Percentiles rank a stretch among this genome's conserved stretches.
phyloP scores from a whole-genome alignment of 2,797 vertebrate species.

The Gymnoscopelus braueri region DNA sequence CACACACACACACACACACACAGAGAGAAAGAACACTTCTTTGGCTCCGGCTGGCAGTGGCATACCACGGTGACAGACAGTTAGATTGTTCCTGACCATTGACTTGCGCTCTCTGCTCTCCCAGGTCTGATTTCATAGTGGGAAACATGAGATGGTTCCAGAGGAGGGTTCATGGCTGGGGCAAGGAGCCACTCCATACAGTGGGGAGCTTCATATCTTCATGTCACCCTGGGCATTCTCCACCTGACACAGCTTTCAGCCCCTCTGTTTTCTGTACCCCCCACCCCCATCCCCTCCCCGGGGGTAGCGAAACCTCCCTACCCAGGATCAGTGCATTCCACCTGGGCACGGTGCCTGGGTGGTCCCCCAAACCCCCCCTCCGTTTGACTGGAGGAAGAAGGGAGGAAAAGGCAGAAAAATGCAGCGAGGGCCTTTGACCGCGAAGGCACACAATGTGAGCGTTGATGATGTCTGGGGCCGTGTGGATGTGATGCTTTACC shows the following conservation, averaged over 20 bases:
- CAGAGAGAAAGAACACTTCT: constrained; percentile 44
- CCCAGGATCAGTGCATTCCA: constrained; percentile 76
- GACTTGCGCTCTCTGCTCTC: constrained; percentile 77
- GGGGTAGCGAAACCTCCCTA: constrained; percentile 36
- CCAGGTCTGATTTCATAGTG: constrained; percentile 82
- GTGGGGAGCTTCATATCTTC: constrained; percentile 75
- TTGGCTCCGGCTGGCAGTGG: constrained; percentile 64
- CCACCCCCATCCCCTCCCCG: constrained; percentile 6
- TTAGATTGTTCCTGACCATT: constrained; percentile 85
- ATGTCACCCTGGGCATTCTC: constrained; percentile 78
- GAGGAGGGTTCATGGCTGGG: constrained; percentile 78
- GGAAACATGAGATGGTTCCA: constrained; percentile 79
- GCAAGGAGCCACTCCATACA: constrained; percentile 76
- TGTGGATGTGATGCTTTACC: constrained; percentile 73
- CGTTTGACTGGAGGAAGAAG: constrained; percentile 61
- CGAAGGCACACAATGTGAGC: constrained; percentile 74
- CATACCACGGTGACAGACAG: constrained; percentile 76
- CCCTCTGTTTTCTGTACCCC: constrained; percentile 59
- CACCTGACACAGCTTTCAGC: constrained; percentile 76
- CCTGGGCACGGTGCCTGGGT: constrained; percentile 76
- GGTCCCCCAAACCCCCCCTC: constrained; percentile 58
- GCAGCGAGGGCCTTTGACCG: constrained; percentile 56
- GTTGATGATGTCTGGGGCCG: constrained; percentile 63
- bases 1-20: constrained; percentile 58
- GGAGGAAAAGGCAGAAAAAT: constrained; percentile 65